A percentile compares a stretch with the other conserved stretches of the same genome.
These are phyloP conservation scores for Catocala sponsa DNA, from an alignment of 2,888 invertebrate species.

Conservation along the genomic window DNA sequence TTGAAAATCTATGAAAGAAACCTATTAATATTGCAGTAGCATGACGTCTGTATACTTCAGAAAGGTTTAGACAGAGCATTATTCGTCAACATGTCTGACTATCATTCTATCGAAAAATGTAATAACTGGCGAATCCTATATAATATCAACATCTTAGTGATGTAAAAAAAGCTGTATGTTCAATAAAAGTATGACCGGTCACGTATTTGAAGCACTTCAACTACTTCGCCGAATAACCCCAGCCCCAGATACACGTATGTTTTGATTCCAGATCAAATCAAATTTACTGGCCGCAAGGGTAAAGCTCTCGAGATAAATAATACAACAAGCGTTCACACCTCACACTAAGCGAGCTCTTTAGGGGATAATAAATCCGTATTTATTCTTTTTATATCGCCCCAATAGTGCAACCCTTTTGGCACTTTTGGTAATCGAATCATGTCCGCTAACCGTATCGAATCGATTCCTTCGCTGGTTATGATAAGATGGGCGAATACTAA, in stretches of 20 bases:
- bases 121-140: too few relatives aligned
- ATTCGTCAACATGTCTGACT: too few relatives aligned
- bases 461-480: conserved; percentile 70
- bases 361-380: conserved; percentile 88
- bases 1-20: too few relatives aligned
- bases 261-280: conserved; percentile 79
- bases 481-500: too few relatives aligned
- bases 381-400: conserved; percentile 84
- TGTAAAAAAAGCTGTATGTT: background rate
- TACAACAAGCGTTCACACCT: conserved; percentile 84
- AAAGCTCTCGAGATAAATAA: conserved; percentile 75
- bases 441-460: conserved; percentile 77
- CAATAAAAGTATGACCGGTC: background rate
- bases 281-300: conserved; percentile 80
- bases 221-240: conserved; percentile 50
- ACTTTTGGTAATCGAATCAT: conserved; percentile 75
- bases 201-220: conserved; percentile 4
- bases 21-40: too few relatives aligned
- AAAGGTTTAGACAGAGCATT: too few relatives aligned
- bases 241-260: conserved; percentile 68
- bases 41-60: too few relatives aligned
- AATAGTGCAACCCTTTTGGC: conserved; percentile 64
- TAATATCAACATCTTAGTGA: background rate
- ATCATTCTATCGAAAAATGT: too few relatives aligned
- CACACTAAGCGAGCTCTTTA: conserved; percentile 80